These are phyloP conservation scores for Otus scops DNA, from an alignment of 2,797 vertebrate genomes.

Conservation along the genomic window DNA sequence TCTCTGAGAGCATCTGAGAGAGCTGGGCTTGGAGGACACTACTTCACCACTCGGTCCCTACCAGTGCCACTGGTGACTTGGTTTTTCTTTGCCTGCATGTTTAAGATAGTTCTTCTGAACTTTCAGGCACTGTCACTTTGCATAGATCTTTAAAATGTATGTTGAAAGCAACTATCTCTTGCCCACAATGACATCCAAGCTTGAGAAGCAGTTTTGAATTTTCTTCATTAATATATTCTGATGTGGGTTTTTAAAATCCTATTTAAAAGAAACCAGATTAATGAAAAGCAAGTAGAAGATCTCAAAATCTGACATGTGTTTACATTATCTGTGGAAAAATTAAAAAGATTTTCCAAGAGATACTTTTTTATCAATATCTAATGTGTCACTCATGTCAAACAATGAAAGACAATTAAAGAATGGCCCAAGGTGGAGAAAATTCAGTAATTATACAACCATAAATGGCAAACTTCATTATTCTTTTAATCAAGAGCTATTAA, in stretches of 20 bases:
- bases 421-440: not conserved
- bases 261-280: not conserved
- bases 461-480: not conserved
- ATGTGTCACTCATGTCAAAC: not conserved
- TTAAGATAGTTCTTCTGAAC: slow-evolving; percentile 33
- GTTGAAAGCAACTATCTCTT: not conserved
- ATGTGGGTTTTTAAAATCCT: not conserved
- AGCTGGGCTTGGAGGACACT: slow-evolving; percentile 33
- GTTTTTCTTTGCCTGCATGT: not conserved
- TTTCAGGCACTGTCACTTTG: not conserved
- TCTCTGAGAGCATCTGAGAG: slow-evolving; percentile 10
- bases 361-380: not conserved
- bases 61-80: slow-evolving; percentile 7
- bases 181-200: not conserved
- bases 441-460: not conserved
- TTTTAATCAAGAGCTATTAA: not conserved
- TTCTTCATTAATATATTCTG: not conserved
- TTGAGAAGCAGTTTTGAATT: not conserved
- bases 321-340: not conserved
- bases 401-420: not conserved
- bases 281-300: not conserved
- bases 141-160: not conserved
- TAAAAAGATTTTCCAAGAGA: not conserved
- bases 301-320: not conserved
- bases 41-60: not conserved